Conservation (phyloP, 2,888 invertebrate species). For the Phortica magna region DNA sequence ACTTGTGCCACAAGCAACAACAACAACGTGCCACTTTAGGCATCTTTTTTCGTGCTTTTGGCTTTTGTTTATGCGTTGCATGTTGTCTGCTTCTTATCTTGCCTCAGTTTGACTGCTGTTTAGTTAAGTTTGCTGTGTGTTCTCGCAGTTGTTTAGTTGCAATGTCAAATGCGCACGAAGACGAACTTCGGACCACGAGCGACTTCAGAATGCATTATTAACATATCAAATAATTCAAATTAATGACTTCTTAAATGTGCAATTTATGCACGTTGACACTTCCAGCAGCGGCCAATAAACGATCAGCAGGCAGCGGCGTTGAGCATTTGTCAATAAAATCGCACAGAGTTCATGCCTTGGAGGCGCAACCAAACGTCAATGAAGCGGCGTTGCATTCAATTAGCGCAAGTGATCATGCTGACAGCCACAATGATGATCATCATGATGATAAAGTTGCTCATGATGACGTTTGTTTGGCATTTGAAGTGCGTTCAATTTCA, state of each 20-base stretch:
- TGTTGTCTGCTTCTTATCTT: conserved; percentile 28
- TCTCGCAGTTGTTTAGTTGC: conserved; percentile 25
- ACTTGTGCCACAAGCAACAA: conserved; percentile 13
- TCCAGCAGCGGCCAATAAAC: too few species aligned
- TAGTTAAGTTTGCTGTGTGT: conserved; percentile 15
- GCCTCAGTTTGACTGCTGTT: conserved; percentile 20
- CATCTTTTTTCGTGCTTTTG: conserved; percentile 20
- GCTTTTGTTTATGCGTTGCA: not conserved
- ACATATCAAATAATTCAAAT: conserved; percentile 62
- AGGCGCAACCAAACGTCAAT: too few species aligned
- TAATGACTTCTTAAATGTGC: conserved; percentile 72
- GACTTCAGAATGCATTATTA: conserved; percentile 45
- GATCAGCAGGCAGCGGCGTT: too few species aligned
- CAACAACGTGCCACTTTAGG: conserved; percentile 16
- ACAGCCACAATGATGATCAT: not conserved
- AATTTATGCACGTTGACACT: conserved; percentile 33
- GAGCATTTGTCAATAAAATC: too few species aligned
- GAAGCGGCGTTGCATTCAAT: not conserved
- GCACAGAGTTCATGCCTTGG: too few species aligned
- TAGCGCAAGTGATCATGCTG: not conserved
- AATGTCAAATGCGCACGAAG: not conserved
- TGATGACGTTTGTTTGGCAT: not conserved
- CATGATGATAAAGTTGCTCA: not conserved
- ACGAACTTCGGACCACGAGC: not conserved
- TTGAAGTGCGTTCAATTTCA: not conserved